Base-by-base conservation (phyloP, 2,888 invertebrate genomes). In the Galeopsomyia nigrocyanea region DNA sequence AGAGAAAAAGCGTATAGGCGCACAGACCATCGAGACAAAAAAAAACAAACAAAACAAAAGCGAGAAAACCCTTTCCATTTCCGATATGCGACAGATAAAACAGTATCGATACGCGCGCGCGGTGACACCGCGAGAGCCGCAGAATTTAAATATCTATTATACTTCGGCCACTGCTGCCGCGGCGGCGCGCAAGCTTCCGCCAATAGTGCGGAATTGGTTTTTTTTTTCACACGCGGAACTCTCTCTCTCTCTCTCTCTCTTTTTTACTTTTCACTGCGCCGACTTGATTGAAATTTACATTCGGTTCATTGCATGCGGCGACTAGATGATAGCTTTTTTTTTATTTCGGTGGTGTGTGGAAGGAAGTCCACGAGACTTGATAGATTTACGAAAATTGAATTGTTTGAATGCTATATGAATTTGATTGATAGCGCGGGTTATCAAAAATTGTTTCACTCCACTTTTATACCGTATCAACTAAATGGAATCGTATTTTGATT, bases 111-210 rank as follows among this genome's bases (percentile, higher is more conserved):
- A 80, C 76, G 69, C 22, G 39, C 66, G 67, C 69, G 77, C 53
- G 76, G 67, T 77, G 77, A 79, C 79, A 79, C 79, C 75, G 77
- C 76, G 73, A 77, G 77, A 77, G 77, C 81, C 82, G 77, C 81
- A 77, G 76, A 80, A 82, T 82, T 82, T 83, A 82, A 82, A 82
- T 83, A 82, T 81, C 82, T 80, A 81, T 82, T 82, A 82, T 79
- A 77, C 76, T 26, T 74, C 70, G 72, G 56, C 46, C 58, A 19
- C 56, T 55, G 26, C 26, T n/a, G n/a, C n/a, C n/a, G n/a, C n/a
- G n/a, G 63, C 69, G 60, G 51, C 60, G 31, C 39, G 7, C 64
- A 55, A 61, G 31, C 55, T 77, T 74, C 73, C 68, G 57, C 65
- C 62, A 39, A 10, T 63, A 55, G 5, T 57, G 47, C 63, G 9